These are phyloP conservation scores for Alviniconcha marisindica DNA, from an alignment of 1,140 invertebrate species.

Conservation along the genomic window DNA sequence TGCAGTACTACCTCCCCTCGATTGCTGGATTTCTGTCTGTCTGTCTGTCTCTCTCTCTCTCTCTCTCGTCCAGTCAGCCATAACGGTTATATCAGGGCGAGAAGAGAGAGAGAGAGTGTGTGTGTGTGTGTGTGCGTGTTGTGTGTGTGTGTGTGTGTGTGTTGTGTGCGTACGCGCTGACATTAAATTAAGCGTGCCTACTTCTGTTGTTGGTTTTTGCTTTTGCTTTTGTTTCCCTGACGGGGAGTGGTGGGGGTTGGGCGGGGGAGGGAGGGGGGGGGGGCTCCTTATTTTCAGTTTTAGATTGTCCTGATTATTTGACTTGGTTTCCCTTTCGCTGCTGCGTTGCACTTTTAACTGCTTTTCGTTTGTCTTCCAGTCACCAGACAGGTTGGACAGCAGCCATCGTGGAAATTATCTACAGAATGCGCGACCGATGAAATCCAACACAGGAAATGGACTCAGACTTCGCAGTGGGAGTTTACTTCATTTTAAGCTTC, in stretches of 20 bases:
- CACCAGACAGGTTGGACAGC: slow-evolving; percentile 76
- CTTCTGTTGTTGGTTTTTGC: too few relatives aligned
- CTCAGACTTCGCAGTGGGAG: background rate
- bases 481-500: background rate
- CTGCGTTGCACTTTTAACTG: background rate
- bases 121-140: too few relatives aligned
- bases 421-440: slow-evolving; percentile 40
- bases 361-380: slow-evolving; percentile 53
- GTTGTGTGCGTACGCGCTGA: too few relatives aligned
- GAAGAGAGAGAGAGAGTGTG: too few relatives aligned
- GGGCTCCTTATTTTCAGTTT: background rate
- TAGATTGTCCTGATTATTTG: background rate
- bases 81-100: too few relatives aligned
- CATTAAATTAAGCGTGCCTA: too few relatives aligned
- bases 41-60: too few relatives aligned
- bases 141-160: too few relatives aligned
- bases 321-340: background rate
- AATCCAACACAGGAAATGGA: background rate
- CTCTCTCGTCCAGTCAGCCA: too few relatives aligned
- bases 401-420: slow-evolving; percentile 65
- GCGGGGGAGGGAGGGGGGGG: background rate
- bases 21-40: too few relatives aligned
- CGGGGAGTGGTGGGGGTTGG: too few relatives aligned
- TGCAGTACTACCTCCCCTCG: too few relatives aligned
- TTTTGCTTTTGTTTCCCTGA: slow-evolving; percentile 3